These are phyloP conservation scores for Drosophila varians DNA, from an alignment of 1,140 invertebrate species.

Conservation along the genomic window DNA sequence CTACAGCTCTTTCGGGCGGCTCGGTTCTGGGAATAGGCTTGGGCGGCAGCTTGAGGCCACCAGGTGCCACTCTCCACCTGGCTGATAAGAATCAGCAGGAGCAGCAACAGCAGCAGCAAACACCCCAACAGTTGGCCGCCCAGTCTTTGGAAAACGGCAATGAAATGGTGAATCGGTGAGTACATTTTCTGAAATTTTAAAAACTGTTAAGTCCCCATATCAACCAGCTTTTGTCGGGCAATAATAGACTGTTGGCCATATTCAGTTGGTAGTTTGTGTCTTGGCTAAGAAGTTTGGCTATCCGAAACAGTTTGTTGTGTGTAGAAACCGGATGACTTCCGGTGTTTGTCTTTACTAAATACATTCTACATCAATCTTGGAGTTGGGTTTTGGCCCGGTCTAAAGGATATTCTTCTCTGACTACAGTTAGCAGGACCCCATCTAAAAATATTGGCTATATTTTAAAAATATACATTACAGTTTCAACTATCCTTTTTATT, in stretches of 20 bases:
- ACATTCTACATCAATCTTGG: no score
- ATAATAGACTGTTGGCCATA: not conserved
- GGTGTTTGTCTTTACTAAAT: not conserved
- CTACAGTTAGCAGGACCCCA: no score
- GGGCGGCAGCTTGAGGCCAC: slow-evolving; percentile 55
- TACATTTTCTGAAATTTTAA: slow-evolving; percentile 1
- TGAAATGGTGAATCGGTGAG: slow-evolving; percentile 83
- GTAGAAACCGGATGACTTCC: not conserved
- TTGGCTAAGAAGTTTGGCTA: not conserved
- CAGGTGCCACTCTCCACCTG: slow-evolving; percentile 26
- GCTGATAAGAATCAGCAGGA: slow-evolving; percentile 55
- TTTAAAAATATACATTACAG: no score
- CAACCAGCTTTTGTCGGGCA: slow-evolving; percentile 13
- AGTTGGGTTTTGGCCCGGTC: no score
- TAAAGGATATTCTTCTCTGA: no score
- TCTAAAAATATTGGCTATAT: no score
- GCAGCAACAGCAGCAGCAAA: slow-evolving; percentile 58
- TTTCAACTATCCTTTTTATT: no score
- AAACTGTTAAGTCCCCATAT: not conserved
- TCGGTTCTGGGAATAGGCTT: slow-evolving; percentile 67
- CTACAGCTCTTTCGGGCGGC: slow-evolving; percentile 41
- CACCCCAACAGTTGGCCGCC: slow-evolving; percentile 64
- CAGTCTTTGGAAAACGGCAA: slow-evolving; percentile 80
- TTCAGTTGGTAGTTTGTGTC: not conserved
- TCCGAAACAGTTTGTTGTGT: no score